A percentile compares a stretch with the other conserved stretches of the same genome.
Conservation (phyloP, 2,797 vertebrate genomes). For the Microcaecilia unicolor region DNA sequence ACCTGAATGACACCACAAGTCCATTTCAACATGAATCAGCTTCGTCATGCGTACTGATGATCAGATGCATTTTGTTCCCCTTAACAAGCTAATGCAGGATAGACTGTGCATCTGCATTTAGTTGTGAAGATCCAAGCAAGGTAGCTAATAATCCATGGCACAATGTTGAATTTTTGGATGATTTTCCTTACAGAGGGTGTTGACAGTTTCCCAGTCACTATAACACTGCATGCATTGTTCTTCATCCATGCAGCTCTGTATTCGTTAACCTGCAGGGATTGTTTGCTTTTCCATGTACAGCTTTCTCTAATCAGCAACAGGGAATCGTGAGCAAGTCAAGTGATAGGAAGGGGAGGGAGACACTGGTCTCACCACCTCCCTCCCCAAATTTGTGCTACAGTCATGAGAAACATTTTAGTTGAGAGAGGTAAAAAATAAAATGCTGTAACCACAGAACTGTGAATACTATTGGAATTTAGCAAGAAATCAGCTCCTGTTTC, state of each 20-base stretch:
- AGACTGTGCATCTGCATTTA: conserved; percentile 11
- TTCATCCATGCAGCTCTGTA: conserved; percentile 13
- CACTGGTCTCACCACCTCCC: conserved; percentile 14
- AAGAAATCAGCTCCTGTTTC: conserved; percentile 98
- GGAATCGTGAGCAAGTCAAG: conserved; percentile 24
- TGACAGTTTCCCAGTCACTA: conserved; percentile 46
- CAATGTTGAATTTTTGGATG: conserved; percentile 50
- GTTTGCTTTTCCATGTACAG: conserved; percentile 18
- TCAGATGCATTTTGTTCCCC: conserved; percentile 42
- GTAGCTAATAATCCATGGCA: conserved; percentile 16
- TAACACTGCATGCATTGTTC: conserved; percentile 43
- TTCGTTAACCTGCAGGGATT: conserved; percentile 22
- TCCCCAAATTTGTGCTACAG: conserved; percentile 37
- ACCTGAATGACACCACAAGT: conserved; percentile 38
- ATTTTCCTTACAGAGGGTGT: conserved; percentile 40
- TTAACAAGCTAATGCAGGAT: conserved; percentile 56
- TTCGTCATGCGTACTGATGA: conserved; percentile 38
- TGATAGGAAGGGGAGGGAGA: no score
- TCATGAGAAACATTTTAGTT: conserved; percentile 46
- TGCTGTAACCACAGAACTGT: conserved; percentile 63
- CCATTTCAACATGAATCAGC: conserved; percentile 62
- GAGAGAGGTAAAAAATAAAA: conserved; percentile 34
- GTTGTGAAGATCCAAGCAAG: conserved; percentile 13
- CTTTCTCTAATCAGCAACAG: conserved; percentile 19
- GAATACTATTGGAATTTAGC: conserved; percentile 98